Evolutionary conservation across 2,797 vertebrate species (phyloP), one percentile per base, ranked within the genome.

Genomic region (Karalla daura): DNA sequence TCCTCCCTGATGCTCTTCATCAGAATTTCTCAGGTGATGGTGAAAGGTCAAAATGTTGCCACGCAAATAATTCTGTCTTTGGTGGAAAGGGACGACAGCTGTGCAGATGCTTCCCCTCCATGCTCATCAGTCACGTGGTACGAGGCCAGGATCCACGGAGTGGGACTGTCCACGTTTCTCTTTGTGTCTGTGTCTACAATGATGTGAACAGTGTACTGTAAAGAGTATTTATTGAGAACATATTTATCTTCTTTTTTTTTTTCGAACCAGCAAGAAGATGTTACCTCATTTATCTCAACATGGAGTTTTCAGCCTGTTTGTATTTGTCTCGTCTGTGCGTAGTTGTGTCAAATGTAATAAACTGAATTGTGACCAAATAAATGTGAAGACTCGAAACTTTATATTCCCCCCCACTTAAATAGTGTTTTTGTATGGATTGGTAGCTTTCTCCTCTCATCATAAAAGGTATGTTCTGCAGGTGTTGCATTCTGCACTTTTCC

Each of bases 21-120:
- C 70, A 50, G 51, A 80, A 54, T 3, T 53, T 71, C 71, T 83
- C 73, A 55, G 79, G 74, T 83, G 71, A 77, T 45, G 41, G 61
- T 45, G 49, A 71, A 86, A 84, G 72, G 70, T 85, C 79, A 82
- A 32, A 46, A 28, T 12, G 65, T 81, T 74, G 47, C 65, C 28
- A 25, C 62, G 54, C 65, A 56, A 70, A 24, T 27, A n/a, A 68
- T 44, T 52, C 37, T 70, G 44, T 82, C 3, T 53, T 63, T 63
- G 2, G 13, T 11, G 25, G 58, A 70, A 50, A 30, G 25, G n/a
- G 41, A 27, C 30, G 37, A 41, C 35, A 8, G 15, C n/a, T 21
- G 30, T 70, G n/a, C 6, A 53, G 51, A 62, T 20, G 32, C 33
- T 69, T 30, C 46, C 30, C 30, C 8, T 63, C 30, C 25, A 20